These are phyloP conservation scores for Microplitis demolitor DNA, from an alignment of 1,140 invertebrate genomes.

Conservation along the genomic window DNA sequence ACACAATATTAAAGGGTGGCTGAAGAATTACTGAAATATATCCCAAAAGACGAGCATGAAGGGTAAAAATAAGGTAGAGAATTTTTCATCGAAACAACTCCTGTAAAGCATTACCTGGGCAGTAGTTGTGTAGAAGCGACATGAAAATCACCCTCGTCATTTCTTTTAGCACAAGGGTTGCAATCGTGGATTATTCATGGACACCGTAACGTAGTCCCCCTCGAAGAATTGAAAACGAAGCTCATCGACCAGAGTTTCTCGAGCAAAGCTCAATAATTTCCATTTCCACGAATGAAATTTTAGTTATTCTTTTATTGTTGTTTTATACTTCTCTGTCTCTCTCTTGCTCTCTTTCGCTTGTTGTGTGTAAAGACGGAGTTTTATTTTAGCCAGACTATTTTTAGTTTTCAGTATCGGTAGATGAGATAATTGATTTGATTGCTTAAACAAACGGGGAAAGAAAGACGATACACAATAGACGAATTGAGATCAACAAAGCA, in stretches of 20 bases:
- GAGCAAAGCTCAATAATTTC: neutral
- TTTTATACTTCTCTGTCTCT: neutral
- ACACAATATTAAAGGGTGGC: too few species aligned
- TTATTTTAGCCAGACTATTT: neutral
- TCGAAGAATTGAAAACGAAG: constrained; percentile 1
- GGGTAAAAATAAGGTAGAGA: neutral
- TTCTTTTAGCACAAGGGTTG: neutral
- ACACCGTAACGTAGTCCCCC: neutral
- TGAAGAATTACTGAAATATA: too few species aligned
- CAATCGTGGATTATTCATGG: constrained; percentile 1
- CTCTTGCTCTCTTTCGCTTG: neutral
- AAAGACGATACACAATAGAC: neutral
- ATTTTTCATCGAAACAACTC: neutral
- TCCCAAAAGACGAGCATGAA: neutral
- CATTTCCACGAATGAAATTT: neutral
- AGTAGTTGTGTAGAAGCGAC: neutral
- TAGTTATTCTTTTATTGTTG: neutral
- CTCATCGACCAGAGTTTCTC: neutral
- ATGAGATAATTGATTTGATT: constrained; percentile 12
- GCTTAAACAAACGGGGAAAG: constrained; percentile 7
- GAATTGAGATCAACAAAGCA: constrained; percentile 23
- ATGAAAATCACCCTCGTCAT: neutral
- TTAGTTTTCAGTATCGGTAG: neutral
- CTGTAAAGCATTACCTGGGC: neutral
- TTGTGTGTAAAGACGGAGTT: neutral